Base-by-base conservation (phyloP, 2,797 vertebrate species). In the Cynodonichthys magdalenae region DNA sequence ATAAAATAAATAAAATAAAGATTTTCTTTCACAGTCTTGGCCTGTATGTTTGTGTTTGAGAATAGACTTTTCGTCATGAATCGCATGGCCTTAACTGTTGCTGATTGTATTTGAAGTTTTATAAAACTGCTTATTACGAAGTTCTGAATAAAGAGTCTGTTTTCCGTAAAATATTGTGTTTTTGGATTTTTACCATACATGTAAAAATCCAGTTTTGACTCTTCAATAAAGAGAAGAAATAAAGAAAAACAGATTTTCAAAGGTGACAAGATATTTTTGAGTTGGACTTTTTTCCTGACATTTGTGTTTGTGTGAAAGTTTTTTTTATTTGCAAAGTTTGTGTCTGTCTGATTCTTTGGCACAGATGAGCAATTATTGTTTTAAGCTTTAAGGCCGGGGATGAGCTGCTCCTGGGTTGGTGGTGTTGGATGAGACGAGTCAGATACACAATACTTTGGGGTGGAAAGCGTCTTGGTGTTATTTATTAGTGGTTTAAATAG, bases 361-460 rank as follows among this genome's bases (percentile, higher is more conserved):
- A 44, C 87, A 90, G 83, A 90, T 84, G 87, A 91, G 86, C 78
- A 92, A 93, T 92, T 92, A 90, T 87, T 92, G 78, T 84, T 87
- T 64, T 88, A 63, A 84, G 67, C 52, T 81, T 79, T 66, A 70
- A 74, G 45, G 54, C 71, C 46, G 58, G 79, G 75, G 74, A 65
- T 58, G 62, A 54, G 48, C 65, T 63, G 50, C 73, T 61, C 61
- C 79, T 53, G 46, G 48, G 59, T 17, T 19, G 27, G 7, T n/a
- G 48, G 52, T 63, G 27, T 61, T 31, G 7, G 28, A 19, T 5
- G 42, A 54, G 62, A 44, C 15, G 36, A 20, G 34, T 71, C 63
- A 71, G 55, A 62, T 18, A 60, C 34, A 47, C 15, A 28, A 60
- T 1, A n/a, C 19, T 19, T 52, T 53, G 57, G 41, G 24, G 27